Percentiles rank a stretch among this genome's conserved stretches.
phyloP scores from a whole-genome alignment of 92 coral and sea anemone genomes.

The Porites evermanni region DNA sequence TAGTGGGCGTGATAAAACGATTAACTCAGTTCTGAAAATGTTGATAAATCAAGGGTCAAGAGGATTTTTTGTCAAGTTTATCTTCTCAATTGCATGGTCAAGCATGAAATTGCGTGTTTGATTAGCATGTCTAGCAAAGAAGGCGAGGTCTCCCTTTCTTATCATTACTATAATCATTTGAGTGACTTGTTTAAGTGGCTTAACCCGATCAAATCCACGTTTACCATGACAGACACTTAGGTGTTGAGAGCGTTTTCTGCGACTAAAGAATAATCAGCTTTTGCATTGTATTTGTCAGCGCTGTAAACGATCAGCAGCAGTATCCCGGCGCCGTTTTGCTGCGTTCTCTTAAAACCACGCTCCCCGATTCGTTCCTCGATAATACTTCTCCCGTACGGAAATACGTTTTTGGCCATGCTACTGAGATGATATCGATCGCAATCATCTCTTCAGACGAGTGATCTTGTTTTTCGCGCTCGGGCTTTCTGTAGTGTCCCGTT shows the following conservation, averaged over 20 bases:
- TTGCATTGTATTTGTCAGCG: not conserved
- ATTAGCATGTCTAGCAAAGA: not conserved
- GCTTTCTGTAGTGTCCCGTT: slow-evolving; percentile 26
- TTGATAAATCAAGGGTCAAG: slow-evolving; percentile 5
- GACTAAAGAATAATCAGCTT: not conserved
- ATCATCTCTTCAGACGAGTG: slow-evolving; percentile 36
- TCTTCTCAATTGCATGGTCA: not conserved
- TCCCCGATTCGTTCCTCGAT: not conserved
- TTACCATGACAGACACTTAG: not conserved
- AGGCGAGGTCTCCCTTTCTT: not conserved
- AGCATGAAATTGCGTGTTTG: not conserved
- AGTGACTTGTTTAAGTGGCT: not conserved
- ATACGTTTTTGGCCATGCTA: slow-evolving; percentile 19
- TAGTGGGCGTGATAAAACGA: slow-evolving; percentile 38
- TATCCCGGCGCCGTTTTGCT: not conserved
- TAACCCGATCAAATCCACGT: not conserved
- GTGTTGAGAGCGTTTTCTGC: not conserved
- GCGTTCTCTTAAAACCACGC: slow-evolving; percentile 4
- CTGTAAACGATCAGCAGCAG: not conserved
- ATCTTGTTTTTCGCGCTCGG: not conserved
- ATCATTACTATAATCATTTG: not conserved
- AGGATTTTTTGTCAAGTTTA: slow-evolving; percentile 11
- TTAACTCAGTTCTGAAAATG: not conserved
- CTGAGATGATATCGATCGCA: slow-evolving; percentile 32
- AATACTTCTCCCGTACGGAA: slow-evolving; percentile 27